Evolutionary conservation across 1,140 invertebrate genomes (phyloP).

Genomic region (Drosophila obscura): DNA sequence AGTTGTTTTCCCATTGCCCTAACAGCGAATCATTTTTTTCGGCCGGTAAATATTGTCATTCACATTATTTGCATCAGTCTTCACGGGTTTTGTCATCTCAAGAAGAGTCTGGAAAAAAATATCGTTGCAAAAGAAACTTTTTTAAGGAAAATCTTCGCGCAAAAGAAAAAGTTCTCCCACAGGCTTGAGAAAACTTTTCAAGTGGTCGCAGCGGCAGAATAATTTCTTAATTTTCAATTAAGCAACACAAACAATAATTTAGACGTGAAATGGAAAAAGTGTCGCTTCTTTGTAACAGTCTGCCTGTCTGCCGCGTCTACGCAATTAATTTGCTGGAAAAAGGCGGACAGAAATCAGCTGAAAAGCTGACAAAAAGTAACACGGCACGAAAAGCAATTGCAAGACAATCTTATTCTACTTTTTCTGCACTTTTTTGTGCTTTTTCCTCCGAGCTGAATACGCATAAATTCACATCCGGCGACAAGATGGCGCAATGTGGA

Average conservation of each 20-base stretch:
- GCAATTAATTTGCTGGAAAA: slow-evolving; percentile 72
- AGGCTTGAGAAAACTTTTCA: slow-evolving; percentile 20
- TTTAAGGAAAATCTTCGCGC: no score
- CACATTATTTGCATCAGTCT: no score
- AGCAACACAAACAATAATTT: slow-evolving; percentile 69
- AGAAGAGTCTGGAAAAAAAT: no score
- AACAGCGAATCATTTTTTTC: no score
- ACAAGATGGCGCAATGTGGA: slow-evolving; percentile 66
- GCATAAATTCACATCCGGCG: slow-evolving; percentile 79
- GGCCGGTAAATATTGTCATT: no score
- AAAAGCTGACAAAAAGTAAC: slow-evolving; percentile 55
- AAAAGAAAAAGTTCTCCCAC: slow-evolving; percentile 20
- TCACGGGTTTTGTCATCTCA: no score
- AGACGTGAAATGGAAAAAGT: slow-evolving; percentile 43
- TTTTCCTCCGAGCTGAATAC: slow-evolving; percentile 64
- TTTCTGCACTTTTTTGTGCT: slow-evolving; percentile 8
- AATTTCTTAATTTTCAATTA: slow-evolving; percentile 75
- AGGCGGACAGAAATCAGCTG: slow-evolving; percentile 70
- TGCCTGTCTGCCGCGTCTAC: slow-evolving; percentile 33
- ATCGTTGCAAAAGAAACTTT: no score
- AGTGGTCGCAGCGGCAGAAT: slow-evolving; percentile 16
- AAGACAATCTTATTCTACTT: slow-evolving; percentile 30
- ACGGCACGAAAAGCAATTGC: slow-evolving; percentile 69
- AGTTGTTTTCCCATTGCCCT: neutral
- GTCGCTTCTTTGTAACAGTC: slow-evolving; percentile 21